Conservation (phyloP, 2,113 vertebrate genomes). For the Neotoma lepida region DNA sequence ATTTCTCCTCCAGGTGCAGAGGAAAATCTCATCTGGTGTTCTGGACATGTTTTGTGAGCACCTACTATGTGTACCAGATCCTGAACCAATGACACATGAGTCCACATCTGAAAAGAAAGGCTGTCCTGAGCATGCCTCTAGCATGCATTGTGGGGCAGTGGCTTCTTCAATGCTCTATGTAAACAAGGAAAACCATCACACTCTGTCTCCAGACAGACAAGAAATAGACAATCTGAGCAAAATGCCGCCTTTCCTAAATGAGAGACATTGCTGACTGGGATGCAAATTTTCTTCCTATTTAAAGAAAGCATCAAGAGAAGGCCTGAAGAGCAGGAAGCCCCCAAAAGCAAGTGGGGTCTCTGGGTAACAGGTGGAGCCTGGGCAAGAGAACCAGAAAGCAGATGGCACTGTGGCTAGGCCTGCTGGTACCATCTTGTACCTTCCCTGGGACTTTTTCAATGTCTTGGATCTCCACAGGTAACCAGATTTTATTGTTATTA, state of each 20-base stretch:
- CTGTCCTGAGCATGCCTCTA: background rate
- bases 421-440: background rate
- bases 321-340: background rate
- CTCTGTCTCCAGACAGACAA: background rate
- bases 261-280: background rate
- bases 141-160: background rate
- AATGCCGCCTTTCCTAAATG: background rate
- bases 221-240: background rate
- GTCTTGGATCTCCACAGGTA: constrained; percentile 64
- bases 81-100: background rate
- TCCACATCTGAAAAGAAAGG: background rate
- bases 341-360: background rate
- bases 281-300: background rate
- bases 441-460: constrained; percentile 44
- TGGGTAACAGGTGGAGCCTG: background rate
- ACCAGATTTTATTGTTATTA: constrained; percentile 53
- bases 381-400: background rate
- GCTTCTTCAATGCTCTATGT: fast-evolving
- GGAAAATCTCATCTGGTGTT: background rate
- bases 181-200: background rate
- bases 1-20: background rate
- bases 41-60: background rate
- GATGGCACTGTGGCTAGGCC: background rate
- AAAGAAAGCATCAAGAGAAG: background rate
- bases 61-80: background rate